Percentiles rank a stretch among this genome's conserved stretches.
Conservation (phyloP, 2,113 vertebrate species). For the Semicossyphus pulcher region DNA sequence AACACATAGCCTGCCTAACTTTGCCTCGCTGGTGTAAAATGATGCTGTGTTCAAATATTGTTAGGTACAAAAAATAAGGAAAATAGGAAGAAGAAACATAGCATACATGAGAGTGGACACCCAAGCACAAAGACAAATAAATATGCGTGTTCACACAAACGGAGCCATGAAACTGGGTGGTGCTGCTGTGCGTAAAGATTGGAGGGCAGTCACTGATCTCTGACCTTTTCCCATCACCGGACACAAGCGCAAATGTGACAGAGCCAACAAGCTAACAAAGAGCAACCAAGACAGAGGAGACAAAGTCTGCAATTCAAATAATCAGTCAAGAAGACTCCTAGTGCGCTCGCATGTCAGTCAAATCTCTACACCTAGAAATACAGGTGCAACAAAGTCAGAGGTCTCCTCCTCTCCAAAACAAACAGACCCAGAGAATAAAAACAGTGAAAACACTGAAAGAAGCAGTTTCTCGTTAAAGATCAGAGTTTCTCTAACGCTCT, state of each 20-base stretch:
- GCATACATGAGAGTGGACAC: neutral
- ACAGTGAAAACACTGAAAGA: too few species aligned
- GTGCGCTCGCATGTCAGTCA: too few species aligned
- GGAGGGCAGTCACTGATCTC: constrained; percentile 35
- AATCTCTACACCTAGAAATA: too few species aligned
- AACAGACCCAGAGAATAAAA: too few species aligned
- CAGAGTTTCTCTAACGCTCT: too few species aligned
- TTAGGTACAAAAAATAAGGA: neutral
- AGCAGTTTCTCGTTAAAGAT: too few species aligned
- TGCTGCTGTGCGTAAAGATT: constrained; percentile 11
- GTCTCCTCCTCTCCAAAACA: too few species aligned
- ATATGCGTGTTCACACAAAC: constrained; percentile 36
- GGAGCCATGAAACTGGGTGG: constrained; percentile 50
- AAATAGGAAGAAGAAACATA: neutral
- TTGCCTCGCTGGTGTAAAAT: neutral
- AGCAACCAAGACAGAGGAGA: constrained; percentile 3
- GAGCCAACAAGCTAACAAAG: constrained; percentile 39
- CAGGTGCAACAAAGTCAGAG: too few species aligned
- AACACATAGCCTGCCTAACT: neutral
- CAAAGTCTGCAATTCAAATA: neutral
- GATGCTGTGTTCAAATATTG: neutral
- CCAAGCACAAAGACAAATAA: constrained; percentile 10
- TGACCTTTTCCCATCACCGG: constrained; percentile 61
- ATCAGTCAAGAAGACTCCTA: too few species aligned
- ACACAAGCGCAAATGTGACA: constrained; percentile 24